Percentiles rank a stretch among this genome's conserved stretches.
These are phyloP conservation scores for Pterois miles DNA, from an alignment of 2,797 vertebrate genomes.

Conservation along the genomic window DNA sequence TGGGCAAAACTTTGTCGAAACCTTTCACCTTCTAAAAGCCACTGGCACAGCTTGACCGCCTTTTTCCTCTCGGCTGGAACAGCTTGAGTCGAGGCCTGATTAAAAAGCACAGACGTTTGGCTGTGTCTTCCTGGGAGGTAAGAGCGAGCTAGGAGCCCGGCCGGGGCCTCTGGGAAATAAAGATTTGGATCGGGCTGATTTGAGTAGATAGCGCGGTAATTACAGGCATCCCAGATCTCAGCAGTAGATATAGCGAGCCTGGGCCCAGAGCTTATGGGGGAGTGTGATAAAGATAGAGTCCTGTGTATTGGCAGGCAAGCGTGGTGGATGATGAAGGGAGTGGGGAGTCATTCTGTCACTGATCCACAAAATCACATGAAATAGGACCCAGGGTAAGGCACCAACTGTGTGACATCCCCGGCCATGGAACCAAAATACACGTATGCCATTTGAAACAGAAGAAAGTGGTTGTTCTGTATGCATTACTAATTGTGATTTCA, in stretches of 20 bases:
- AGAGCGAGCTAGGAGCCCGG: slow-evolving; percentile 69
- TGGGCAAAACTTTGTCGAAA: slow-evolving; percentile 70
- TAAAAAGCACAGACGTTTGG: slow-evolving; percentile 76
- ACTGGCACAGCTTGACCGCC: slow-evolving; percentile 73
- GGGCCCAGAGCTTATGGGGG: slow-evolving; percentile 66
- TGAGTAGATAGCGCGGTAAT: slow-evolving; percentile 85
- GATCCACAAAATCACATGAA: slow-evolving; percentile 74
- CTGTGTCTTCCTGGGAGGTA: slow-evolving; percentile 83
- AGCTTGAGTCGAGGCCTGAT: slow-evolving; percentile 81
- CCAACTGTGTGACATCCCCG: slow-evolving; percentile 52
- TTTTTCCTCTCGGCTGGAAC: slow-evolving; percentile 75
- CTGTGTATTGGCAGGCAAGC: slow-evolving; percentile 71
- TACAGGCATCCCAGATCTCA: slow-evolving; percentile 82
- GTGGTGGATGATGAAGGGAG: slow-evolving; percentile 72
- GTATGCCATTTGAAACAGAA: slow-evolving; percentile 41
- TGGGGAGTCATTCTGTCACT: slow-evolving; percentile 71
- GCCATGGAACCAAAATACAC: slow-evolving; percentile 50
- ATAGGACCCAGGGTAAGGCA: slow-evolving; percentile 57
- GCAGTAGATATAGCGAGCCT: slow-evolving; percentile 67
- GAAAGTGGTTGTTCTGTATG: slow-evolving; percentile 40
- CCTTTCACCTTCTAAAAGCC: slow-evolving; percentile 74
- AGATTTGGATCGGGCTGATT: slow-evolving; percentile 86
- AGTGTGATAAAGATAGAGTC: slow-evolving; percentile 71
- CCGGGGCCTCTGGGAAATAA: slow-evolving; percentile 81
- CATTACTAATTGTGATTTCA: slow-evolving; percentile 50